Percentiles rank a stretch among this genome's conserved stretches.
phyloP scores from a whole-genome alignment of 2,113 vertebrate genomes.

The Dicrurus megarhynchus region DNA sequence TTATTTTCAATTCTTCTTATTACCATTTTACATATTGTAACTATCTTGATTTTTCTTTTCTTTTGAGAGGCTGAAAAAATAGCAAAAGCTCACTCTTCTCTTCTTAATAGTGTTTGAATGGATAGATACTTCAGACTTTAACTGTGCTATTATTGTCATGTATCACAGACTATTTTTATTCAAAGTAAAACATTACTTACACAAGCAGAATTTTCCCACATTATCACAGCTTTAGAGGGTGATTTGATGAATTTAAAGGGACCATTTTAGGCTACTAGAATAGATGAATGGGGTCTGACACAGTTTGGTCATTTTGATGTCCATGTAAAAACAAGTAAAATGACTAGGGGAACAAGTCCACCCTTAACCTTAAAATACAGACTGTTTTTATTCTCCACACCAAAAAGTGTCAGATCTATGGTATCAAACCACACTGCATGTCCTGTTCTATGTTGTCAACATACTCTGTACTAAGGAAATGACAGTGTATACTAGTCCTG shows the following conservation, averaged over 20 bases:
- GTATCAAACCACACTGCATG: not conserved
- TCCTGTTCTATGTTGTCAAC: not conserved
- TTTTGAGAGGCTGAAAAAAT: not conserved
- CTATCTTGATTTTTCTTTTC: constrained; percentile 1
- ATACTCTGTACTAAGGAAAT: not conserved
- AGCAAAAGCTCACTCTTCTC: not conserved
- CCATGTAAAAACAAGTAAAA: not conserved
- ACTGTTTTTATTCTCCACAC: not conserved
- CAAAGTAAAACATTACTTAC: not conserved
- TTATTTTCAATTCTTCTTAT: not conserved
- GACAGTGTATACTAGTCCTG: not conserved
- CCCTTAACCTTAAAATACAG: not conserved
- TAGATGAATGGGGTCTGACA: not conserved
- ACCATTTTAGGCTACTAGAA: not conserved
- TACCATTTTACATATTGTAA: not conserved
- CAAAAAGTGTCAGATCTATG: not conserved
- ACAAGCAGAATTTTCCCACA: not conserved
- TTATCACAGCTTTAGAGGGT: not conserved
- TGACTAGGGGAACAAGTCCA: not conserved
- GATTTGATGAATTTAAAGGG: not conserved
- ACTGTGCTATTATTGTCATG: not conserved
- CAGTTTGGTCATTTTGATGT: not conserved
- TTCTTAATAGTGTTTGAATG: not conserved
- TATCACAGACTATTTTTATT: not conserved
- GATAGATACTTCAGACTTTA: not conserved